These are phyloP conservation scores for Argyrosomus regius DNA, from an alignment of 2,797 vertebrate species.

Conservation along the genomic window DNA sequence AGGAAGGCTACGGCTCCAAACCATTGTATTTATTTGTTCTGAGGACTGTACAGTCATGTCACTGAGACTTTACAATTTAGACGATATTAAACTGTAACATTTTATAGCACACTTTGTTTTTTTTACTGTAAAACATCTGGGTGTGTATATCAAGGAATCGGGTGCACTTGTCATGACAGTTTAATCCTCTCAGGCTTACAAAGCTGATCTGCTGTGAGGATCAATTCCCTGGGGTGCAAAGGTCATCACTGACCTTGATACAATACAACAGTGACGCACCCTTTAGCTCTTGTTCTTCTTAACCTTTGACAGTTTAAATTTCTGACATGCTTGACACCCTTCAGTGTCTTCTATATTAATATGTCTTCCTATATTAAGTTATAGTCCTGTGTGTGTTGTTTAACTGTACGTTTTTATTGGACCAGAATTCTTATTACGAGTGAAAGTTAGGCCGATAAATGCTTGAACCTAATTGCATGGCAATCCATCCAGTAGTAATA, in stretches of 20 bases:
- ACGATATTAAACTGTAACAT: not conserved
- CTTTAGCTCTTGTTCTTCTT: conserved; percentile 9
- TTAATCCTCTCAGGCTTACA: conserved; percentile 68
- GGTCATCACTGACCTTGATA: conserved; percentile 56
- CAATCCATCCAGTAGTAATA: not conserved
- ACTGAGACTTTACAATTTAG: not conserved
- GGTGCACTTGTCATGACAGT: conserved; percentile 30
- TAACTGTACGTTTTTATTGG: not conserved
- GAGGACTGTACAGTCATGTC: not conserved
- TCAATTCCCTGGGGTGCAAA: conserved; percentile 62
- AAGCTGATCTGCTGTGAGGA: conserved; percentile 60
- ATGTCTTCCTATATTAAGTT: not conserved
- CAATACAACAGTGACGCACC: conserved; percentile 29
- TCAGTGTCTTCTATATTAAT: conserved; percentile 3
- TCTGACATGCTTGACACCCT: not conserved
- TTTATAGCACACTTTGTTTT: conserved; percentile 6
- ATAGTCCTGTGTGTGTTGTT: not conserved
- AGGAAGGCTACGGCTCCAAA: not conserved
- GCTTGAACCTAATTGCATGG: not conserved
- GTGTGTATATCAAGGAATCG: conserved; percentile 26
- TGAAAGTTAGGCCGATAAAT: not conserved
- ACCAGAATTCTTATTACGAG: not conserved
- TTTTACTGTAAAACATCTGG: conserved; percentile 19
- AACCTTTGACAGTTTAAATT: conserved; percentile 37
- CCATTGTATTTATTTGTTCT: conserved; percentile 17